Base-by-base conservation (phyloP, 1,140 invertebrate genomes). In the Leptopilina clavipes region DNA sequence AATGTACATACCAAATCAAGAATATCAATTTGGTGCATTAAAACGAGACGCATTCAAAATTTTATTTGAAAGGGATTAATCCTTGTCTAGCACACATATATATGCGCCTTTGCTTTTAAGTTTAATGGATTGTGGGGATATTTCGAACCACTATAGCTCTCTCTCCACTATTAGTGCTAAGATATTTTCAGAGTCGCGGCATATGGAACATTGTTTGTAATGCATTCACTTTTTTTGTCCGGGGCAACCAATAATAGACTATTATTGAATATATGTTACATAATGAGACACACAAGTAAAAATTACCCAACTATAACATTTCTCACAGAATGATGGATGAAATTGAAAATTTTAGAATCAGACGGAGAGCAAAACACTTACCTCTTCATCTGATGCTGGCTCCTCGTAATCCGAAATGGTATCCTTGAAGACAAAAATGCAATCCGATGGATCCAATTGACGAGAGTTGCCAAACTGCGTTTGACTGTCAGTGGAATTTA, bases 391-490 rank as follows among this genome's bases (percentile, higher is more conserved):
- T 5, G 86, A 87, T 22, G 81, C 44, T 43, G 88, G 89, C 56
- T 90, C 89, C 80, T 90, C 89, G 59, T 90, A 90, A 81, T 90
- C 89, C 9, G 89, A 89, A 45, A 85, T 11, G 0, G 88, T 86
- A 71, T 84, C 78, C 82, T 90, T 90, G 81, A 90, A 90, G 48
- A 90, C 89, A 78, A 90, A 90, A 81, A 90, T 86, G 81, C 86
- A 85, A 3, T 90, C 88, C 10, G 89, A 90, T 44, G 82, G 78
- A 5, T 90, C 86, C 65, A 90, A 82, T 37, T 75, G 43, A 59
- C 89, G 85, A 25, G 77, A 54, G 74, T 90, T 89, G 75, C 89
- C 89, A 81, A 90, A 89, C 82, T 90, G 89, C 54, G 89, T 90
- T 79, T 90, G 86, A 52, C 71, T 78, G 70, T 90, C 88, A 44